Evolutionary conservation across 2,113 vertebrate genomes (phyloP).

Genomic region (Cochlearius cochlearius): DNA sequence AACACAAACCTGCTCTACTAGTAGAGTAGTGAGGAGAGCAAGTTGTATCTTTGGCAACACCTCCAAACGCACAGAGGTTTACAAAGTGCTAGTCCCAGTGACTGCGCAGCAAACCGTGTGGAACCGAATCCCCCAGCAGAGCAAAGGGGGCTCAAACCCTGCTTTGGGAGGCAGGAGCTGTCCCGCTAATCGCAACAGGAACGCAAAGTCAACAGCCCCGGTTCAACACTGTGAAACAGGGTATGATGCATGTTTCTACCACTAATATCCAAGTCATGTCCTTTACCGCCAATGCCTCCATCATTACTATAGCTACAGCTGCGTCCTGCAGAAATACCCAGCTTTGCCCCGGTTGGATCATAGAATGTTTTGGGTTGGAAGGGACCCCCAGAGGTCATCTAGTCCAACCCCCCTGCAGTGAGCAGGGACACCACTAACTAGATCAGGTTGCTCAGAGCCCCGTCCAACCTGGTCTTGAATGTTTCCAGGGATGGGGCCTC

Average conservation of each 20-base stretch:
- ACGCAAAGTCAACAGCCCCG: background rate
- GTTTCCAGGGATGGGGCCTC: too few relatives aligned
- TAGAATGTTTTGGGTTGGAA: too few relatives aligned
- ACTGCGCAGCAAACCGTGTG: accelerated
- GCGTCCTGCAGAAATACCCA: background rate
- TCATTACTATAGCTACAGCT: background rate
- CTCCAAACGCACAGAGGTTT: background rate
- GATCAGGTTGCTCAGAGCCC: too few relatives aligned
- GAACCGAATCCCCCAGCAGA: background rate
- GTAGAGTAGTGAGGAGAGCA: background rate
- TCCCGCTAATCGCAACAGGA: background rate
- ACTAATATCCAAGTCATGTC: background rate
- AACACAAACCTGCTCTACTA: background rate
- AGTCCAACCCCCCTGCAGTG: too few relatives aligned
- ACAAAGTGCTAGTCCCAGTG: accelerated
- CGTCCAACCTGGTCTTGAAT: too few relatives aligned
- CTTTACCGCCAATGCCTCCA: background rate
- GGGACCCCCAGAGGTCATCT: too few relatives aligned
- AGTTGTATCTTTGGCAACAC: background rate
- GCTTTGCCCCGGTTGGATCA: background rate
- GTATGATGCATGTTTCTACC: background rate
- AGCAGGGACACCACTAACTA: too few relatives aligned
- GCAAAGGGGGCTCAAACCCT: background rate
- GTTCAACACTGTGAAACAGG: background rate
- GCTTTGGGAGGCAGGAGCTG: background rate